phyloP scores from a whole-genome alignment of 2,113 vertebrate genomes.

The Cranoglanis bouderius region DNA sequence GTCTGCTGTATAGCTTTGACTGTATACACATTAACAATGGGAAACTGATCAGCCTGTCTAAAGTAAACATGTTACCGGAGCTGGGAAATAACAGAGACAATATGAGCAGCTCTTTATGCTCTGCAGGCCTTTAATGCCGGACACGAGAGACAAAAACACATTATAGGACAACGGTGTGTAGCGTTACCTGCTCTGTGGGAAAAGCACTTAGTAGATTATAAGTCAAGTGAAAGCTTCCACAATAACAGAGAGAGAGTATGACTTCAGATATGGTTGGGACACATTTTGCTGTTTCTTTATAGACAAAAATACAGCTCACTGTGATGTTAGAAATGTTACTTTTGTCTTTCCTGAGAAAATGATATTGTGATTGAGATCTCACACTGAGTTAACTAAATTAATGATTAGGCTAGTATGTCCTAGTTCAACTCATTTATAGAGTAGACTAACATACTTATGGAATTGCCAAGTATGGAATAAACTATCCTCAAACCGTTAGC shows the following conservation, averaged over 20 bases:
- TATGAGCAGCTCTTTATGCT: neutral
- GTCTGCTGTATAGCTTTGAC: neutral
- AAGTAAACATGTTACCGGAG: conserved; percentile 33
- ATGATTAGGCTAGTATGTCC: neutral
- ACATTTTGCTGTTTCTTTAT: neutral
- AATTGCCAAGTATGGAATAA: neutral
- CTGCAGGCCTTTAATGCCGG: neutral
- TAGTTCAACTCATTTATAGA: neutral
- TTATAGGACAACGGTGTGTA: neutral
- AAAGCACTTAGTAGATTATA: conserved; percentile 10
- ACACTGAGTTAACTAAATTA: neutral
- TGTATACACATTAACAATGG: conserved; percentile 17
- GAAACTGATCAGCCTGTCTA: neutral
- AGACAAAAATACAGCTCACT: neutral
- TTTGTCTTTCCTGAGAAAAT: neutral
- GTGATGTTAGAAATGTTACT: neutral
- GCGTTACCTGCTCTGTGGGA: neutral
- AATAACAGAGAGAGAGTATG: neutral
- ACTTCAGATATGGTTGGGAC: neutral
- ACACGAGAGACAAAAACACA: conserved; percentile 12
- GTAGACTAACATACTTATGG: neutral
- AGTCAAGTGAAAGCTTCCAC: neutral
- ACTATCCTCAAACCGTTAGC: neutral
- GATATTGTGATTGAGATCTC: neutral
- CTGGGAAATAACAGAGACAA: neutral